These are phyloP conservation scores for Metopia argyrocephala DNA, from an alignment of 2,888 invertebrate genomes.

Conservation along the genomic window DNA sequence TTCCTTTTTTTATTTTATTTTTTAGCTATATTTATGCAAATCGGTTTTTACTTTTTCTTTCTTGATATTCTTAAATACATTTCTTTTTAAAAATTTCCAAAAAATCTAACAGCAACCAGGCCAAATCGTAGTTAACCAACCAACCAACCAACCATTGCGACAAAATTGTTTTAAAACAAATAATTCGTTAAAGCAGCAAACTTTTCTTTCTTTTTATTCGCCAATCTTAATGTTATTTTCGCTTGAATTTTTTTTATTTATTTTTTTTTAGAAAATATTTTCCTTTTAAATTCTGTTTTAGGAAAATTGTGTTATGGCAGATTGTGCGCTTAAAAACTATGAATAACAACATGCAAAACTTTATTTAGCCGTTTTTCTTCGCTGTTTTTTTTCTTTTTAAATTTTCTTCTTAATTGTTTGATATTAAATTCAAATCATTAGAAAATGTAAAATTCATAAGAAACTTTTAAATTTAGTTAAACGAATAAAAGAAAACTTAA, in stretches of 20 bases:
- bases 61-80: not conserved
- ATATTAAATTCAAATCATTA: conserved; percentile 46
- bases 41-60: not conserved
- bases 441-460: conserved; percentile 27
- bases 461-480: conserved; percentile 39
- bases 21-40: conserved; percentile 49
- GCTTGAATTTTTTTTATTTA: conserved; percentile 1
- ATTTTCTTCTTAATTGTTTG: conserved; percentile 6
- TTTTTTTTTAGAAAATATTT: conserved; percentile 13
- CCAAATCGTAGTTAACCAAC: conserved; percentile 3
- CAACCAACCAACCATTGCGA: conserved; percentile 31
- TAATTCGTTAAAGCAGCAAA: conserved; percentile 62
- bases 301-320: conserved; percentile 55
- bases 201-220: conserved; percentile 11
- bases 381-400: not conserved
- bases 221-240: conserved; percentile 9
- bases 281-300: conserved; percentile 21
- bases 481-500: no score
- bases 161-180: conserved; percentile 59
- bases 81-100: not conserved
- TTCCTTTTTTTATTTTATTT: not conserved
- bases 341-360: conserved; percentile 43
- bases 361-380: not conserved
- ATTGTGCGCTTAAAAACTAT: conserved; percentile 38
- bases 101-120: not conserved